A percentile compares a stretch with the other conserved stretches of the same genome.
These are phyloP conservation scores for Pteria penguin DNA, from an alignment of 2,888 invertebrate species.

Conservation along the genomic window DNA sequence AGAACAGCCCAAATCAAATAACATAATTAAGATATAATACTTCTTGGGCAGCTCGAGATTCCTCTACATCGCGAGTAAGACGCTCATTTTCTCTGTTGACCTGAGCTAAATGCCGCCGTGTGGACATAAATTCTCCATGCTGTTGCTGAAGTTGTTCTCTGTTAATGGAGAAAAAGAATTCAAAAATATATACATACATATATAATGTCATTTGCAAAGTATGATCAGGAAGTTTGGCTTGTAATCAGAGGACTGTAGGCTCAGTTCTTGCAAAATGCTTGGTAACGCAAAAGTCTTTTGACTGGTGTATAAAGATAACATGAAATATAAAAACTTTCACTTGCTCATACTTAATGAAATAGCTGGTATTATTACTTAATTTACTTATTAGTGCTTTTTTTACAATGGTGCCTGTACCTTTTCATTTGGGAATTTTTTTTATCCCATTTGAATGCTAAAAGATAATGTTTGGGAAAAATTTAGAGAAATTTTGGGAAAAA, in stretches of 20 bases:
- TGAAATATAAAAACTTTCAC: background rate
- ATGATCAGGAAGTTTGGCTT: too few species aligned
- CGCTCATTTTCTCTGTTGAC: slow-evolving; percentile 64
- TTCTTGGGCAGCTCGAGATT: slow-evolving; percentile 52
- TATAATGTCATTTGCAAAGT: too few species aligned
- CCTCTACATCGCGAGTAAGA: slow-evolving; percentile 64
- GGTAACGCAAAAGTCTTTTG: too few species aligned
- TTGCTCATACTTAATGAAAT: background rate
- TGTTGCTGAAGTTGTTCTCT: slow-evolving; percentile 72
- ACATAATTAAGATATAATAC: too few species aligned
- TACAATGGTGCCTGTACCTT: too few species aligned
- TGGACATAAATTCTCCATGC: slow-evolving; percentile 66
- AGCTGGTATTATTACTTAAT: background rate
- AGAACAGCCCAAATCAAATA: too few species aligned
- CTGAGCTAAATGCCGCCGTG: slow-evolving; percentile 63
- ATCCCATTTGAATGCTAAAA: too few species aligned
- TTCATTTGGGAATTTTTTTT: too few species aligned
- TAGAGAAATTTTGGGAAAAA: too few species aligned
- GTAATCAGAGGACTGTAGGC: background rate
- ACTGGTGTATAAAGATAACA: background rate
- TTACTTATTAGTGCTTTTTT: too few species aligned
- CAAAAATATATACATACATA: background rate
- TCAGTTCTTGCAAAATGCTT: background rate
- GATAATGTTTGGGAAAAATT: too few species aligned
- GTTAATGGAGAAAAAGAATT: slow-evolving; percentile 3